A percentile compares a stretch with the other conserved stretches of the same genome.
phyloP scores from a whole-genome alignment of 2,113 vertebrate species.

The Microcebus murinus region DNA sequence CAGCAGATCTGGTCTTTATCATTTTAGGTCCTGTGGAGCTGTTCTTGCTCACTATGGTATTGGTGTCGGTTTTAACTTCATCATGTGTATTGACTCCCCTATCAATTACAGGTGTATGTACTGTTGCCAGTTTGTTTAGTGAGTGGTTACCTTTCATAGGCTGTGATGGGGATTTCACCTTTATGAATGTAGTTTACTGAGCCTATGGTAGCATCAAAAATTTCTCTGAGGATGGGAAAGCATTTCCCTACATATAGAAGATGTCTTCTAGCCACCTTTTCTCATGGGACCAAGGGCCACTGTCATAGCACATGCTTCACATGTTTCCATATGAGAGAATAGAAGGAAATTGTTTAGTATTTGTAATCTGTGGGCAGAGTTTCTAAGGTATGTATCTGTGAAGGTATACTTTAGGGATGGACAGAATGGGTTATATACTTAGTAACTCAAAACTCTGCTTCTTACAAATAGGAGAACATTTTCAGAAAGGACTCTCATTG shows the following conservation, averaged over 20 bases:
- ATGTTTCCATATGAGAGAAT: constrained; percentile 10
- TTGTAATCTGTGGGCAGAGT: neutral
- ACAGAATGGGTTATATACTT: neutral
- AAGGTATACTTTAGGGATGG: neutral
- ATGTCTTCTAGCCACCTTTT: neutral
- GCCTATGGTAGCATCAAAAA: constrained; percentile 49
- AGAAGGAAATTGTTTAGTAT: neutral
- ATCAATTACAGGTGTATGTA: neutral
- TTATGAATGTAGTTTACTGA: constrained; percentile 67
- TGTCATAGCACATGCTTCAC: neutral
- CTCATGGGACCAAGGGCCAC: neutral
- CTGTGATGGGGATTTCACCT: constrained; percentile 62
- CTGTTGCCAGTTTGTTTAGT: constrained; percentile 58
- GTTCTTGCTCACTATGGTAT: constrained; percentile 27
- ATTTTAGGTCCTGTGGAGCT: neutral
- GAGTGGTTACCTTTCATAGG: constrained; percentile 71
- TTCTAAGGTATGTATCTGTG: neutral
- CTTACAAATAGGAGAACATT: neutral
- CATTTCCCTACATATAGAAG: neutral
- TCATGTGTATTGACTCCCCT: constrained; percentile 34
- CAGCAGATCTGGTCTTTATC: neutral
- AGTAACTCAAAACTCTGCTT: neutral
- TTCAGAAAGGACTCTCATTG: constrained; percentile 62
- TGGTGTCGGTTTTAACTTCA: constrained; percentile 51
- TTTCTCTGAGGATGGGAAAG: neutral